Evolutionary conservation across 2,113 vertebrate genomes (phyloP).

Genomic region (Hemiprocne comata): DNA sequence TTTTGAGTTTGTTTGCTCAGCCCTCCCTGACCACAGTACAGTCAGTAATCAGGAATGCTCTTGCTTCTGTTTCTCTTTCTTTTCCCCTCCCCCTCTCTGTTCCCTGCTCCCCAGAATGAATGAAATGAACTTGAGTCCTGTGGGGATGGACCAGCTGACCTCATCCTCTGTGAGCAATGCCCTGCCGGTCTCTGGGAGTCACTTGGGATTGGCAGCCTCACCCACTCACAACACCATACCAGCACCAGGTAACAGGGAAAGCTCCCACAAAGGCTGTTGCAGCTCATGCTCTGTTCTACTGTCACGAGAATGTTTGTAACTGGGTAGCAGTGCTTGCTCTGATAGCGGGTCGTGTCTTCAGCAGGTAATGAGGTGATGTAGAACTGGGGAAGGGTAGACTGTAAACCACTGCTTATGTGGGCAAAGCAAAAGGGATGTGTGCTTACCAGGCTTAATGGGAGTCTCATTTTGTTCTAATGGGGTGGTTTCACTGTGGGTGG

Average conservation of each 20-base stretch:
- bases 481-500: neutral
- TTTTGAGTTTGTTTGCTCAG: neutral
- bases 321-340: neutral
- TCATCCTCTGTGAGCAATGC: slow-evolving; percentile 89
- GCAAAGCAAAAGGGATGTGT: neutral
- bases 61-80: neutral
- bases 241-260: slow-evolving; percentile 82
- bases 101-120: slow-evolving; percentile 86
- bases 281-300: neutral
- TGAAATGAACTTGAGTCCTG: slow-evolving; percentile 95
- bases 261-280: neutral
- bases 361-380: neutral
- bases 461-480: neutral
- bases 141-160: slow-evolving; percentile 97
- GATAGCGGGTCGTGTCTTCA: neutral
- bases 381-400: neutral
- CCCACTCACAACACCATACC: slow-evolving; percentile 91
- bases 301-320: neutral
- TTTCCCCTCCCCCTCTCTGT: neutral
- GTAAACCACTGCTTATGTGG: neutral
- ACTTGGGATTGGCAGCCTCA: slow-evolving; percentile 90
- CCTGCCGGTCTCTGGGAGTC: slow-evolving; percentile 81
- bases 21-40: neutral
- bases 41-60: neutral
- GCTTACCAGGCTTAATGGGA: neutral